A percentile compares a stretch with the other conserved stretches of the same genome.
These are phyloP conservation scores for Drosophila algonquin DNA, from an alignment of 2,888 invertebrate species.

Conservation along the genomic window DNA sequence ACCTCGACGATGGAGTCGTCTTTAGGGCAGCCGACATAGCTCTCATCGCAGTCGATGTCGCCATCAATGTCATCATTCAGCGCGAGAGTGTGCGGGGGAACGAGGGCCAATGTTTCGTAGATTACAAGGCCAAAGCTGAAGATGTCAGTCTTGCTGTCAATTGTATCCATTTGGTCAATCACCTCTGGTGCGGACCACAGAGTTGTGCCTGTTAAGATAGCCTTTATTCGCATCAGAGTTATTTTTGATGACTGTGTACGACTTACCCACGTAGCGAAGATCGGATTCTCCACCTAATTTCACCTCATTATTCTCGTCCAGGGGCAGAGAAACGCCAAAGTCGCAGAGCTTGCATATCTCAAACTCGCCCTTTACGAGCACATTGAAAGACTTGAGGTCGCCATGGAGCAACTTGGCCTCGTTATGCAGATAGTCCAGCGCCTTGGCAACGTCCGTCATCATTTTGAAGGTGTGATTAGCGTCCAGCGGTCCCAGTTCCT, in stretches of 20 bases:
- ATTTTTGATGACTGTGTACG: not conserved
- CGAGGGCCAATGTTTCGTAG: slow-evolving; percentile 92
- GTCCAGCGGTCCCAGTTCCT: slow-evolving; percentile 86
- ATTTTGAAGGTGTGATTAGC: slow-evolving; percentile 88
- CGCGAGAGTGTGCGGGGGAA: slow-evolving; percentile 87
- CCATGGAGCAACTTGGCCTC: slow-evolving; percentile 90
- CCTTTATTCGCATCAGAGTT: not conserved
- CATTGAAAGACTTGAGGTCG: slow-evolving; percentile 93
- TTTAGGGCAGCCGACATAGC: not conserved
- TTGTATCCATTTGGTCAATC: slow-evolving; percentile 85
- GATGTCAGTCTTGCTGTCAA: slow-evolving; percentile 90
- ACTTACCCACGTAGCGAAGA: slow-evolving; percentile 86
- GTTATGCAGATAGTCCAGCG: slow-evolving; percentile 91
- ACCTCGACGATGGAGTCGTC: slow-evolving; percentile 4
- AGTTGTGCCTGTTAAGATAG: slow-evolving; percentile 86
- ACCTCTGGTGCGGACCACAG: slow-evolving; percentile 93
- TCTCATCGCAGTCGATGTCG: slow-evolving; percentile 35
- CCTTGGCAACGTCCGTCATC: slow-evolving; percentile 88
- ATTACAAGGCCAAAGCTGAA: slow-evolving; percentile 91
- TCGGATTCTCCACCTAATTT: slow-evolving; percentile 84
- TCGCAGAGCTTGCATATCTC: slow-evolving; percentile 91
- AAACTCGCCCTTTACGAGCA: slow-evolving; percentile 91
- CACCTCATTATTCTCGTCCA: slow-evolving; percentile 87
- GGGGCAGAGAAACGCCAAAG: slow-evolving; percentile 91
- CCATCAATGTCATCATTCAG: slow-evolving; percentile 8